Evolutionary conservation across 2,888 invertebrate species (phyloP).

Genomic region (Heteromyza rotundicornis): DNA sequence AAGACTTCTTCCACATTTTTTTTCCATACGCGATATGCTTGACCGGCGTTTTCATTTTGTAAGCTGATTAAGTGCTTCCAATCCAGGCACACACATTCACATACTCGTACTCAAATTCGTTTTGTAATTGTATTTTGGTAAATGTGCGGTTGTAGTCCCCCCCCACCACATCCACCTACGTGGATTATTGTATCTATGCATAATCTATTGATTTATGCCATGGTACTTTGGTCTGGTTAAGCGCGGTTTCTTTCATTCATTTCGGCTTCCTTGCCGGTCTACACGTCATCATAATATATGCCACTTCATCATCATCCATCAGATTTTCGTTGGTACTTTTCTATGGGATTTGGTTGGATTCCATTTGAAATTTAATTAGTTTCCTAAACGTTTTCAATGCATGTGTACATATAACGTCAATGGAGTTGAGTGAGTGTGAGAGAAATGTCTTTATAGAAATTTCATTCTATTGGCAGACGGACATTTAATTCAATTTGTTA

Average conservation of each 20-base stretch:
- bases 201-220: too few relatives aligned
- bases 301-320: conserved; percentile 1
- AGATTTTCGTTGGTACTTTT: neutral
- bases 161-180: neutral
- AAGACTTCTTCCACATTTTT: too few relatives aligned
- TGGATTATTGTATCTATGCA: too few relatives aligned
- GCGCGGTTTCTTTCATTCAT: neutral
- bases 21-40: neutral
- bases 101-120: neutral
- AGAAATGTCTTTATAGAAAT: neutral
- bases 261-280: neutral
- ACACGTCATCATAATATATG: too few relatives aligned
- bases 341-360: neutral
- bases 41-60: neutral
- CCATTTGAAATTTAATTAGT: neutral
- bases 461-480: too few relatives aligned
- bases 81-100: neutral
- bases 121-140: conserved; percentile 4
- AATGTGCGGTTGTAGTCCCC: neutral
- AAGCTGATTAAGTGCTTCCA: neutral
- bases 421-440: too few relatives aligned
- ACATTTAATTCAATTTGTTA: too few relatives aligned
- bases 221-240: neutral
- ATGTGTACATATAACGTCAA: neutral
- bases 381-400: neutral